Evolutionary conservation across 2,888 invertebrate genomes (phyloP), one percentile per base, ranked within the genome.

Genomic region (Melipona beecheii): DNA sequence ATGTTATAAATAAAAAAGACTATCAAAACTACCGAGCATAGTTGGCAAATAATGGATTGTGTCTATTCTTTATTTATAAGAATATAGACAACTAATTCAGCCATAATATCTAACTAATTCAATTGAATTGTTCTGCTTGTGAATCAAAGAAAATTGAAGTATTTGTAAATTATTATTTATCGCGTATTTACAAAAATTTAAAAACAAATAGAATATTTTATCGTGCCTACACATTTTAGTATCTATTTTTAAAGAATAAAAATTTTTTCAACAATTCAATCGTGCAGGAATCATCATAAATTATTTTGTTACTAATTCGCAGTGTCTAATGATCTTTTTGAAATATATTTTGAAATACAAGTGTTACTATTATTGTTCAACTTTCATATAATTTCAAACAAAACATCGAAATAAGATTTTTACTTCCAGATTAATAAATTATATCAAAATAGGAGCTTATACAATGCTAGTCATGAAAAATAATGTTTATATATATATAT

Each of bases 11-110:
- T 75, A 85, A 73, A 24, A 43, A 58, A 74, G 84, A 81, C 78
- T 85, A 85, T 50, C 76, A 84, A 87, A 78, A 73, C 75, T 24
- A 66, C 87, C 77, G 83, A 81, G 86, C 84, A 73, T 91, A 92
- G 88, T 87, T 86, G 81, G 87, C 88, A 89, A 87, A 86, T 72
- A 90, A 87, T 83, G 91, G 96, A 96, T 96, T 96, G 96, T 95
- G 96, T 96, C 96, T 95, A 95, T 96, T 96, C 96, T 96, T 95
- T 95, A 95, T 93, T 94, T 95, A 95, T 95, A 96, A 96, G 96
- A 96, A 96, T 96, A 94, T 95, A 95, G 96, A 96, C 96, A 92
- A 93, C 88, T 21, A 21, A 11, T 54, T 24, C 24, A 24, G 24
- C 31, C 85, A 58, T 69, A 84, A 84, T 75, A 78, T 83, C 79